Conservation (phyloP, 2,888 invertebrate species). For the Drosophila histrio region DNA sequence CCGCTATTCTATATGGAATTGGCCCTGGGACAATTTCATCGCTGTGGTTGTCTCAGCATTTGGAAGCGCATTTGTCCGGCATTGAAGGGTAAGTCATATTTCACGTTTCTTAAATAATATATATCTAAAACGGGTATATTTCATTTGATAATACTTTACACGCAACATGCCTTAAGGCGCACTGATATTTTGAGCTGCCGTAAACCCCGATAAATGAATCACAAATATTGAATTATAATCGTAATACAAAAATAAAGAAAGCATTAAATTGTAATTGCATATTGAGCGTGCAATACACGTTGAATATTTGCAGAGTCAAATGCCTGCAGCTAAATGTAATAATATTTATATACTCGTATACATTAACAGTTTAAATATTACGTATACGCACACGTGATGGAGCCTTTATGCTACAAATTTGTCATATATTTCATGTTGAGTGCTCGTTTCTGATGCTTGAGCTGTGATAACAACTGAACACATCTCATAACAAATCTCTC, state of each 20-base stretch:
- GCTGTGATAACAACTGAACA: slow-evolving; percentile 8
- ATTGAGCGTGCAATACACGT: slow-evolving; percentile 34
- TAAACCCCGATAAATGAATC: slow-evolving; percentile 53
- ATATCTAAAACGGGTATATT: not conserved
- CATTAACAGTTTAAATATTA: slow-evolving; percentile 8
- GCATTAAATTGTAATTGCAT: slow-evolving; percentile 48
- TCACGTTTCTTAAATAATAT: not conserved
- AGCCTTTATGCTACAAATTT: not conserved
- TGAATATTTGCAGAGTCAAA: slow-evolving; percentile 41
- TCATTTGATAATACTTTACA: not conserved
- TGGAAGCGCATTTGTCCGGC: slow-evolving; percentile 97
- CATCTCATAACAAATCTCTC: not conserved
- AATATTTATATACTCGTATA: not conserved
- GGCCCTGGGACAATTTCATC: slow-evolving; percentile 96
- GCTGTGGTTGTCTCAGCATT: slow-evolving; percentile 95
- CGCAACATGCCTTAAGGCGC: not conserved
- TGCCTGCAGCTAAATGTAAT: slow-evolving; percentile 20
- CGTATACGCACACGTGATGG: slow-evolving; percentile 1
- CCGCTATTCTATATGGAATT: slow-evolving; percentile 98
- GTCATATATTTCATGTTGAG: slow-evolving; percentile 10
- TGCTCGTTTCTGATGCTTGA: slow-evolving; percentile 25
- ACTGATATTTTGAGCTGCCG: slow-evolving; percentile 4
- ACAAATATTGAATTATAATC: slow-evolving; percentile 64
- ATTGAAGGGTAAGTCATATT: slow-evolving; percentile 89
- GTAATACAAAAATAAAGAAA: slow-evolving; percentile 20